Conservation (phyloP, 2,113 vertebrate genomes). For the Notarius lentiginosus region DNA sequence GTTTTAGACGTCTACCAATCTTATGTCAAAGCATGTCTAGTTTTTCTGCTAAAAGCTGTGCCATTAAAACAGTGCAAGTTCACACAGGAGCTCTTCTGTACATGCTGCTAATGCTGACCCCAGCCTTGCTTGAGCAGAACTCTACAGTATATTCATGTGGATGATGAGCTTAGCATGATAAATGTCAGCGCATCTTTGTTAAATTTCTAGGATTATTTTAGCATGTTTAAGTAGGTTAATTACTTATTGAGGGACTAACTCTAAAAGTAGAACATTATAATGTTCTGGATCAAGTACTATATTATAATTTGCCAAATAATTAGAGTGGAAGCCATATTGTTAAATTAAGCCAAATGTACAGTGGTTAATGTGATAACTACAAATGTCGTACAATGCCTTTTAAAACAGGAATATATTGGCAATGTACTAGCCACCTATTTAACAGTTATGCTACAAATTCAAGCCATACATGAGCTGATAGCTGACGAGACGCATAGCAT, state of each 20-base stretch:
- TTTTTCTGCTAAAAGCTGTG: conserved; percentile 29
- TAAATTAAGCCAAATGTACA: neutral
- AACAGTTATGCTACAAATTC: too few species aligned
- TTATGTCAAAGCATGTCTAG: conserved; percentile 13
- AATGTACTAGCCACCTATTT: neutral
- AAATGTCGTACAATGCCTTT: neutral
- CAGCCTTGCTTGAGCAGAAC: conserved; percentile 12
- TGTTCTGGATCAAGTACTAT: neutral
- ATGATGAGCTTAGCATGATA: conserved; percentile 27
- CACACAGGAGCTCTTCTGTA: conserved; percentile 25
- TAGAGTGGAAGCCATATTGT: neutral
- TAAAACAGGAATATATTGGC: neutral
- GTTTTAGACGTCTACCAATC: conserved; percentile 25
- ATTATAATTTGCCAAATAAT: neutral
- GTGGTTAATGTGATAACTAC: neutral
- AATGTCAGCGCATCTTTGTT: conserved; percentile 54
- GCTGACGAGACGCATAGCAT: too few species aligned
- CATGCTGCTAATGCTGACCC: conserved; percentile 32
- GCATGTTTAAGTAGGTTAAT: neutral
- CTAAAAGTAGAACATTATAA: neutral
- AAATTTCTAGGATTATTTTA: conserved; percentile 14
- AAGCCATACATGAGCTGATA: too few species aligned
- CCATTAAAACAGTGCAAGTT: conserved; percentile 31
- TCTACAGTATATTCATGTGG: conserved; percentile 30
- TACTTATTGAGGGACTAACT: neutral